Evolutionary conservation across 2,888 invertebrate species (phyloP).

Genomic region (Tipula vernalis): DNA sequence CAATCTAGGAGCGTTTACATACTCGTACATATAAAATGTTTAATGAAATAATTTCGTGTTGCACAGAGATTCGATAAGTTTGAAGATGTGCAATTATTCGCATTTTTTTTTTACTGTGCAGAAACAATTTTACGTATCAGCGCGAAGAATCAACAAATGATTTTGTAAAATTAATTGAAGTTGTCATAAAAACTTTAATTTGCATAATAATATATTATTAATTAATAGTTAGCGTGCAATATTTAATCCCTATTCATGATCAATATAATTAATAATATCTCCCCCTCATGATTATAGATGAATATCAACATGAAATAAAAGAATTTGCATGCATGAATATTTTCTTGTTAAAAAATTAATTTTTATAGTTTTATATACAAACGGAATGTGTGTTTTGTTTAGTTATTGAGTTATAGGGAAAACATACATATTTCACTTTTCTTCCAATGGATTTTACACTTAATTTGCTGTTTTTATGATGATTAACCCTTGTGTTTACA

Average conservation of each 20-base stretch:
- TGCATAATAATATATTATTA: background rate
- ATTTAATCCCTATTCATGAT: background rate
- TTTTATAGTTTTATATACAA: background rate
- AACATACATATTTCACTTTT: background rate
- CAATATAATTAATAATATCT: background rate
- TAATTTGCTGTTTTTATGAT: background rate
- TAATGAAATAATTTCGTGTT: background rate
- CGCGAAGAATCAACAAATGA: background rate
- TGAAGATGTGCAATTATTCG: background rate
- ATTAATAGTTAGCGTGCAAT: background rate
- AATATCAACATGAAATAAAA: background rate
- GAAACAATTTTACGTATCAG: background rate
- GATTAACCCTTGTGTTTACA: too few relatives aligned
- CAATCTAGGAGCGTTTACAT: background rate
- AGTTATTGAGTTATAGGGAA: background rate
- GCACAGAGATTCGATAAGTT: background rate
- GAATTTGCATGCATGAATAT: background rate
- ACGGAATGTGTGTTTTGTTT: background rate
- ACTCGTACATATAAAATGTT: background rate
- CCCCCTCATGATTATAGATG: background rate
- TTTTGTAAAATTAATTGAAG: background rate
- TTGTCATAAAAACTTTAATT: background rate
- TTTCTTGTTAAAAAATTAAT: background rate
- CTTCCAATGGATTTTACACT: background rate
- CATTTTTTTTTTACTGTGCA: background rate